Base-by-base conservation (phyloP, 1,140 invertebrate genomes). In the Drosophila bocqueti region DNA sequence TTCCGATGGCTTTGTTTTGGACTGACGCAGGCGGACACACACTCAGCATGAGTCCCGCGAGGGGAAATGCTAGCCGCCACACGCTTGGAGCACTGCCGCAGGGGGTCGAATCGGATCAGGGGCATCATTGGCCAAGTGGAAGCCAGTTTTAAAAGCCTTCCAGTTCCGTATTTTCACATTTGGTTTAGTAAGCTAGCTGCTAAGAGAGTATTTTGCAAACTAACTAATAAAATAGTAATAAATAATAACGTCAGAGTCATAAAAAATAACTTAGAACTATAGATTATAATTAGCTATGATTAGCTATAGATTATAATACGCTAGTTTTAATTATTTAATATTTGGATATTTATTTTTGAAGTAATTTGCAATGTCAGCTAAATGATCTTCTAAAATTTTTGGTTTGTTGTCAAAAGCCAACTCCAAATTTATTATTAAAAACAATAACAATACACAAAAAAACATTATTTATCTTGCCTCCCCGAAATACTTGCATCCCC, bases 1-100 rank as follows among this genome's bases (percentile, higher is more conserved):
- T 73, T 61, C 21, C 38, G 24, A 34, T 24, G 45, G 21, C 55
- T 76, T 76, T 60, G 61, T 76, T 76, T 66, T 76, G 45, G 43
- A 43, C 52, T 58, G 68, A 72, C 64, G 64, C 68, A 59, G 69
- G 42, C 58, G 42, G 58, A 29, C 21, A 62, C 43, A 47, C 42
- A 26, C 58, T 36, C 52, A 34, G 29, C 31, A 24, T 42, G 47
- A 52, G 38, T 43, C 31, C 18, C 42, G 9, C 6, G 11, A 26
- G 46, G 40, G 52, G 54, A 76, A 76, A 50, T 50, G 31, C 11
- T 43, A 3, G 7, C 31, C 38, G 21, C 11, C 61, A 38, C 52
- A 15, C 52, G 13, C 26, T 62, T 76, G 54, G 55, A 62, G 40
- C 73, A 26, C 24, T 31, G 15, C 11, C 13, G 5, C 69, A 24